Base-by-base conservation (phyloP, 2,797 vertebrate genomes). In the Alca torda region DNA sequence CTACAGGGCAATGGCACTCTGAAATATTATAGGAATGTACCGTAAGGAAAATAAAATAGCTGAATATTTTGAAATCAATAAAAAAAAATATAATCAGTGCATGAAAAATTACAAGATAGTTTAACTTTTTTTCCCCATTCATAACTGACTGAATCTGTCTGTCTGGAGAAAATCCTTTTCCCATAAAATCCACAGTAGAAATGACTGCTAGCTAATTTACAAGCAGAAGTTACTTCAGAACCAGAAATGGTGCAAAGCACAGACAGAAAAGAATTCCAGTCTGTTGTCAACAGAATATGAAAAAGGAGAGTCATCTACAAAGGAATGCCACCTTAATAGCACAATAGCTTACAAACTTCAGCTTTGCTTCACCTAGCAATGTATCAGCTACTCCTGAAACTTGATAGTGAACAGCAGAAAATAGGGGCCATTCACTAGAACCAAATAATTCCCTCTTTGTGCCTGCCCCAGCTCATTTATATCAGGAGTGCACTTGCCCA, bases 71-170 rank as follows among this genome's bases (percentile, higher is more conserved):
- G 5, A 65, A 89, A 81, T 25, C 8, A 21, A 35, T 4, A n/a
- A 9, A 19, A 60, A 60, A 37, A 33, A 17, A 23, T 48, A 48
- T 23, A 4, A 0, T 4, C 11, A 35, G 6, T 1, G 1, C 19
- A 39, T 60, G 18, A 91, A 86, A 89, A 61, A 61, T 26, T 2
- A 9, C 5, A 74, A 77, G 5, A 65, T 19, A 21, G 1, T 67
- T 67, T 39, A 61, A 57, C 7, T 74, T 4, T 41, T 74, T 67
- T 45, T 5, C 21, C 11, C 17, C 82, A 1, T 28, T 61, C 31
- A 15, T 37, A 43, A 4, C 12, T 41, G 7, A 16, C 33, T 53
- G 9, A 67, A 75, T 10, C 7, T 39, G 30, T 10, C 7, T 39
- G 30, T 48, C 11, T 51, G 23, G 20, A 83, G 23, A 83, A 88